These are phyloP conservation scores for Agriopis marginaria DNA, from an alignment of 2,888 invertebrate genomes.

Conservation along the genomic window DNA sequence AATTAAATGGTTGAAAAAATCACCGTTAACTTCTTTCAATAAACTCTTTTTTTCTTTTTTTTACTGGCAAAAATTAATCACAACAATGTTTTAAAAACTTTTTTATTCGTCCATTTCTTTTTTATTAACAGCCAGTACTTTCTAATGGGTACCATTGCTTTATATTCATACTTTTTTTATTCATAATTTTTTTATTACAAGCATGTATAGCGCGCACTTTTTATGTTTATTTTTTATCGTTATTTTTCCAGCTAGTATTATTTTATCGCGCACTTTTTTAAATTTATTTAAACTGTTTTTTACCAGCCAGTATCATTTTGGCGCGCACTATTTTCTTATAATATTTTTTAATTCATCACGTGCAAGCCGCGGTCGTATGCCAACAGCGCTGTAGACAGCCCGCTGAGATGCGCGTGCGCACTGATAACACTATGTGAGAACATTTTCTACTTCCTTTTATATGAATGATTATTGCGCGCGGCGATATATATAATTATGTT, in stretches of 20 bases:
- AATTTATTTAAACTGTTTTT: background rate
- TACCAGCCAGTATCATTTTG: background rate
- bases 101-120: no score
- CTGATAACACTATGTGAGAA: constrained; percentile 1
- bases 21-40: background rate
- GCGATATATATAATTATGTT: background rate
- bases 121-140: no score
- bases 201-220: no score
- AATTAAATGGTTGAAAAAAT: background rate
- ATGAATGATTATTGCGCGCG: background rate
- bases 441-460: constrained; percentile 6
- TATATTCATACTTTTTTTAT: no score
- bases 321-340: background rate
- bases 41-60: no score
- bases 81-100: no score
- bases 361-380: background rate
- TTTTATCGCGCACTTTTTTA: background rate
- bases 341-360: background rate
- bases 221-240: no score
- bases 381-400: background rate
- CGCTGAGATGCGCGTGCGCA: constrained; percentile 3
- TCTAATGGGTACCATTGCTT: no score
- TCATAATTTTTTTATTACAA: no score
- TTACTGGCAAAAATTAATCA: no score
- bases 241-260: background rate